A percentile compares a stretch with the other conserved stretches of the same genome.
These are phyloP conservation scores for Ochotona curzoniae DNA, from an alignment of 2,113 vertebrate species.

Conservation along the genomic window DNA sequence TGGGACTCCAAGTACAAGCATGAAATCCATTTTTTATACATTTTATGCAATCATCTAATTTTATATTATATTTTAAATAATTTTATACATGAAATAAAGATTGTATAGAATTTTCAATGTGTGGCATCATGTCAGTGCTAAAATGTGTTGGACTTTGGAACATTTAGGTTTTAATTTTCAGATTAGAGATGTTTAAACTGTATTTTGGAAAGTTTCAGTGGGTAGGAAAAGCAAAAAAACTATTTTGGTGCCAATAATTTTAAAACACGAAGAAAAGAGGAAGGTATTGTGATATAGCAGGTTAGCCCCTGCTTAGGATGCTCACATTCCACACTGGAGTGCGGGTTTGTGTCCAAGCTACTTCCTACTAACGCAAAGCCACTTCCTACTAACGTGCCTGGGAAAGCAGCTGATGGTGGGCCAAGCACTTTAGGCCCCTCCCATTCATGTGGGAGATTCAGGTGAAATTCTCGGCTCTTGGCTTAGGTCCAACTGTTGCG, in stretches of 20 bases:
- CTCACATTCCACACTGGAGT: no score
- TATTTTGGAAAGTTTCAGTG: conserved; percentile 34
- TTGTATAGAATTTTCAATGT: background rate
- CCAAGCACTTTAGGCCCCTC: no score
- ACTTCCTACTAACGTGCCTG: no score
- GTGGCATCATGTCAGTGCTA: background rate
- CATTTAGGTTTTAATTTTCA: background rate
- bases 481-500: no score
- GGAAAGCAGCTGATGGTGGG: no score
- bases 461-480: no score
- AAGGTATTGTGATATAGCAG: no score
- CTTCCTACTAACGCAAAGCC: background rate
- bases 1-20: background rate
- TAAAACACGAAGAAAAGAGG: background rate
- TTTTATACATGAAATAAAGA: background rate
- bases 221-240: conserved; percentile 44
- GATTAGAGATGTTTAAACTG: background rate
- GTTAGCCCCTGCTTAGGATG: no score
- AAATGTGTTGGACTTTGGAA: background rate
- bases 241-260: background rate
- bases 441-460: no score
- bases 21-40: background rate
- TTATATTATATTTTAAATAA: background rate
- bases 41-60: background rate
- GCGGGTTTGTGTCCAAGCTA: no score